Evolutionary conservation across 2,888 invertebrate genomes (phyloP), one percentile per base, ranked within the genome.

Genomic region (Drosophila pullipes): DNA sequence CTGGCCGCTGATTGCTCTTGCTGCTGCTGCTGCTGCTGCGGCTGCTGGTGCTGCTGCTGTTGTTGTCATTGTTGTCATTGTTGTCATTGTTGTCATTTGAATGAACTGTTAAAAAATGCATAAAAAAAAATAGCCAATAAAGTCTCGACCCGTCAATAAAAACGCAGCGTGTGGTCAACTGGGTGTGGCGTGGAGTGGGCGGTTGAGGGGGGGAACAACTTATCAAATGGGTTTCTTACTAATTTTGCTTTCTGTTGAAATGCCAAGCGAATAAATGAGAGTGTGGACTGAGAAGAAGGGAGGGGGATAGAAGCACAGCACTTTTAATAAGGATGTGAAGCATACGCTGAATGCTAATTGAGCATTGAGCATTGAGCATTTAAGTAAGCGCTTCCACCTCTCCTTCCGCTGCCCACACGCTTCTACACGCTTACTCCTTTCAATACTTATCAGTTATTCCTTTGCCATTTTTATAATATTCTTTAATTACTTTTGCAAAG

Each of bases 241-340:
- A 74, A 86, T 79, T 83, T 39, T 39, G 47, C 25, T 16, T 47
- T 47, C 47, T 25, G 47, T 25, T 39, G 74, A 76, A 67, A 69
- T 73, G 81, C 37, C 71, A 64, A 44, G 69, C 81, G 78, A 78
- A 82, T 22, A 72, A 83, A 74, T 74, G 63, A n/a, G 13, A 18
- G 28, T 33, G 13, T 22, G 35, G 10, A 33, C 3, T 4, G 57
- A 2, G 35, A 16, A 41, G 9, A 16, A 31, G 7, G 22, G 22
- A 53, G 22, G 49, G n/a, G 31, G 18, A 59, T 62, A 44, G 70
- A 52, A 41, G 58, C 60, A 47, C 65, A 50, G 35, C 63, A 69
- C 79, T 85, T 85, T 85, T 85, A 86, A 85, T 85, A 85, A 89
- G 85, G 89, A 85, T 85, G 85, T 89, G 85, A 85, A 89, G 84